A percentile compares a stretch with the other conserved stretches of the same genome.
Conservation (phyloP, 2,888 invertebrate genomes). For the Drosophila cognata region DNA sequence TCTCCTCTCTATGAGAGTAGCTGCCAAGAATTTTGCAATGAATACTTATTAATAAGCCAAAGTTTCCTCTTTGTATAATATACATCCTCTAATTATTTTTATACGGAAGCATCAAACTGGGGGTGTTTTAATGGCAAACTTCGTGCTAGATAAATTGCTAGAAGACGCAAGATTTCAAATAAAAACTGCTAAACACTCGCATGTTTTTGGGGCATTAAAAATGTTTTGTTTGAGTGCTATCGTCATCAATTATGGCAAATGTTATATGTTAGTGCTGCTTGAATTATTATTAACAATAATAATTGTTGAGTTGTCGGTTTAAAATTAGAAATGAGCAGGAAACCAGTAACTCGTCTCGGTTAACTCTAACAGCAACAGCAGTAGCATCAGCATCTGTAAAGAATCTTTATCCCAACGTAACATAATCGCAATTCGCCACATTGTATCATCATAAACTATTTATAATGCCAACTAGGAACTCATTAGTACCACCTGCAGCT, state of each 20-base stretch:
- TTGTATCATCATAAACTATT: conserved; percentile 66
- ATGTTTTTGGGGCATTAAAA: conserved; percentile 21
- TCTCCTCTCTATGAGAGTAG: neutral
- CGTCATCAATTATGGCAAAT: conserved; percentile 52
- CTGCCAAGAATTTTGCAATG: neutral
- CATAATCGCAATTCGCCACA: conserved; percentile 30
- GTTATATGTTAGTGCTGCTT: conserved; percentile 59
- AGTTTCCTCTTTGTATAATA: neutral
- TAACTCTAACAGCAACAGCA: conserved; percentile 29
- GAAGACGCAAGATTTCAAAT: conserved; percentile 13
- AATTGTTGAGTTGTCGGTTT: conserved; percentile 70
- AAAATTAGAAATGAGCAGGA: conserved; percentile 79
- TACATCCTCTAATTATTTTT: conserved; percentile 4
- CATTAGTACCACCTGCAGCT: conserved; percentile 65
- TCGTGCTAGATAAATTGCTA: conserved; percentile 40
- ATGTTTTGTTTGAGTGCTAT: conserved; percentile 4
- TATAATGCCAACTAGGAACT: conserved; percentile 68
- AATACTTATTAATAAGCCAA: neutral
- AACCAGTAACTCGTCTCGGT: conserved; percentile 58
- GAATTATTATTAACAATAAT: conserved; percentile 72
- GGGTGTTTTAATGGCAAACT: conserved; percentile 12
- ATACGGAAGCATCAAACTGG: conserved; percentile 28
- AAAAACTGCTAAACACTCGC: conserved; percentile 38
- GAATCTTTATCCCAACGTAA: conserved; percentile 19
- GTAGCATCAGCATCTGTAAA: conserved; percentile 25